phyloP scores from a whole-genome alignment of 92 coral and sea anemone genomes.

The Palythoa grandis region DNA sequence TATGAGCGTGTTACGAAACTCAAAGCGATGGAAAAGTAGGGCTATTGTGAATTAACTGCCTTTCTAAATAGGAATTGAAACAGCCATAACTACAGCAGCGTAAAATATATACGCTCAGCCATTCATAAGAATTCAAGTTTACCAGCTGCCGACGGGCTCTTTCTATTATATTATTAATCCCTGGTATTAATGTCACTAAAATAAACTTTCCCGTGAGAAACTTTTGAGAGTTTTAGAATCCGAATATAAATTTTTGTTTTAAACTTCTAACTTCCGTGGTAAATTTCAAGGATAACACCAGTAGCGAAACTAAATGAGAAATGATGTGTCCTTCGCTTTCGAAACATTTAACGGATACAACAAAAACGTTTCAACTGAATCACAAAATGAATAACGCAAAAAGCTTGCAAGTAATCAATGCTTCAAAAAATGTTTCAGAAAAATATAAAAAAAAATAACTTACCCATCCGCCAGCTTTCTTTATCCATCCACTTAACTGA shows the following conservation, averaged over 20 bases:
- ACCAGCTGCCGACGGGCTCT: slow-evolving; percentile 19
- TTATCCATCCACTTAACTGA: slow-evolving; percentile 72
- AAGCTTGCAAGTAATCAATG: neutral
- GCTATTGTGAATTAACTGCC: too few relatives aligned
- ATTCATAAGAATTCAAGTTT: slow-evolving; percentile 31
- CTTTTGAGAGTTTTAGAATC: neutral
- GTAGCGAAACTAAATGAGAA: neutral
- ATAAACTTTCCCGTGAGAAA: slow-evolving; percentile 40
- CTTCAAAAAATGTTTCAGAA: slow-evolving; percentile 36
- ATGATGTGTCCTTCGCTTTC: neutral
- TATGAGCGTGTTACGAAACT: too few relatives aligned
- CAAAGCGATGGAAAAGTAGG: too few relatives aligned
- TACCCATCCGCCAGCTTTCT: slow-evolving; percentile 96
- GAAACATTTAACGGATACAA: neutral
- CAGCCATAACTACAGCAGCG: neutral
- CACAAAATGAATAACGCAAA: neutral
- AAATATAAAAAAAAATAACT: slow-evolving; percentile 45
- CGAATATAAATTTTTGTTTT: neutral
- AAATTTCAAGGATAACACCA: neutral
- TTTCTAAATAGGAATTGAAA: neutral
- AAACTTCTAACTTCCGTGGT: neutral
- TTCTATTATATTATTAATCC: too few relatives aligned
- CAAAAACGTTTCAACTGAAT: neutral
- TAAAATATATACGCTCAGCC: neutral
- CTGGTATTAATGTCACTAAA: slow-evolving; percentile 29